Evolutionary conservation across 2,888 invertebrate species (phyloP), one percentile per base, ranked within the genome.

Genomic region (Drosophila aldrichi): DNA sequence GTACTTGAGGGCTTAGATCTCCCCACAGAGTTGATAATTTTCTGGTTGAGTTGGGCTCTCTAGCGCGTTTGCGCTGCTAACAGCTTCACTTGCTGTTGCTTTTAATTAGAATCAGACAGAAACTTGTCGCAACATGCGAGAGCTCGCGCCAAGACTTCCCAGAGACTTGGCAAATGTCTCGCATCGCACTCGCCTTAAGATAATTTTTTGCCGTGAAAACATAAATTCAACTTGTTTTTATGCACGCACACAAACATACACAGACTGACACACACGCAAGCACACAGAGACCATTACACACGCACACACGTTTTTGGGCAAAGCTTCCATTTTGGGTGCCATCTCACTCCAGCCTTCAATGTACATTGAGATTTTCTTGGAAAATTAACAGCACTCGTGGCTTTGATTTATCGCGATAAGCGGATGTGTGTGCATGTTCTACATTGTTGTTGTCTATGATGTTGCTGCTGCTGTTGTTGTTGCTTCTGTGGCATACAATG

Each of bases 361-460:
- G 14, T 46, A 34, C 79, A 61, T 62, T 79, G 64, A 52, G 70
- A 82, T 77, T 74, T 85, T 78, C 89, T 81, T 74, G 81, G 89
- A 87, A 86, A 89, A 85, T 89, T 89, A 88, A 87, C 88, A 89
- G 72, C 88, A 87, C 86, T 82, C 83, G 86, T 82, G 84, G 82
- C 87, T 87, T 89, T 87, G 87, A 87, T 89, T 87, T 89, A 87
- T 87, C 82, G 72, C 75, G 83, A 84, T 86, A 88, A 88, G 83
- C 89, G 86, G 86, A 85, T 77, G 51, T 63, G 44, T 48, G 54
- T 51, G 25, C 54, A 43, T 71, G 61, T 66, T 63, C 25, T 62
- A 66, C 55, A 63, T 74, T 83, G 70, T 79, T 69, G 41, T 58
- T 65, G 54, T 46, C 32, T 32, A 32, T 65, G 56, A 34, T 48